Conservation (phyloP, 2,113 vertebrate species). For the Prunella himalayana region DNA sequence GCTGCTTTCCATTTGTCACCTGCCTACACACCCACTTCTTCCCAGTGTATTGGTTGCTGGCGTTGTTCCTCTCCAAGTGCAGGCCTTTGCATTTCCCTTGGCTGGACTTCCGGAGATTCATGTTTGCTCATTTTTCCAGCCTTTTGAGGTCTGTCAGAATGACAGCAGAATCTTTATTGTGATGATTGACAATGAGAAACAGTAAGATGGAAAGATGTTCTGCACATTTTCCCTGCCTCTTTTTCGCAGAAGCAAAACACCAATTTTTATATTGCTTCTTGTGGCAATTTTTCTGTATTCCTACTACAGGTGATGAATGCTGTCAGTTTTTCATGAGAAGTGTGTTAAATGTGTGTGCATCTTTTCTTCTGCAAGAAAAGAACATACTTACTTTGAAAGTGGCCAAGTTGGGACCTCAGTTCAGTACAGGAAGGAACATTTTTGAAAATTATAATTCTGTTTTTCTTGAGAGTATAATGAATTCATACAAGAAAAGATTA, state of each 20-base stretch:
- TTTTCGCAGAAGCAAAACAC: background rate
- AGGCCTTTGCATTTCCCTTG: background rate
- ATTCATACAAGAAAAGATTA: background rate
- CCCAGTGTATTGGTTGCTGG: background rate
- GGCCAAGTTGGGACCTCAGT: background rate
- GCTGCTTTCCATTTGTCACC: background rate
- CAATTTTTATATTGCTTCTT: background rate
- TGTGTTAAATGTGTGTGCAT: background rate
- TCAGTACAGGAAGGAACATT: background rate
- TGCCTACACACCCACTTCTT: background rate
- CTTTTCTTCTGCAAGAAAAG: background rate
- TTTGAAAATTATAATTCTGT: background rate
- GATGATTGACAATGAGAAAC: background rate
- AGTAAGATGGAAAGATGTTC: background rate
- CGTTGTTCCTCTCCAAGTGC: background rate
- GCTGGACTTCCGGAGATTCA: background rate
- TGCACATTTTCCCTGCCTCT: background rate
- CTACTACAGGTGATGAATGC: background rate
- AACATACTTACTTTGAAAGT: background rate
- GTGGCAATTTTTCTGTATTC: background rate
- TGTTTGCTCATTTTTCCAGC: background rate
- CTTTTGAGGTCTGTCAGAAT: background rate
- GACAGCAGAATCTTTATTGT: background rate
- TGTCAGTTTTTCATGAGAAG: background rate
- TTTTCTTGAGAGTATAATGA: background rate